phyloP scores from a whole-genome alignment of 2,888 invertebrate species.

The Anorthoa munda region DNA sequence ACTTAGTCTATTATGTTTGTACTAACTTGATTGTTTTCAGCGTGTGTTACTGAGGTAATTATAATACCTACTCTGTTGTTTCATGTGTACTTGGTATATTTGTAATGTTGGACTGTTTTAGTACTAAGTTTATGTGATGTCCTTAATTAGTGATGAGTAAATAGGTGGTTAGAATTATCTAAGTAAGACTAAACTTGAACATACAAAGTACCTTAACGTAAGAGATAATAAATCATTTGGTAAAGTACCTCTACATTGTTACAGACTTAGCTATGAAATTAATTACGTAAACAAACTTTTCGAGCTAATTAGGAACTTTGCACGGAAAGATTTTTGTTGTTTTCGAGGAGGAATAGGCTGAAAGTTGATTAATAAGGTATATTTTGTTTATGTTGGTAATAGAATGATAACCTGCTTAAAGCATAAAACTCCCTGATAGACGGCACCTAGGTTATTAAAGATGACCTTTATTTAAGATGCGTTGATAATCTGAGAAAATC shows the following conservation, averaged over 20 bases:
- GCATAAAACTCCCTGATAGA: too few species aligned
- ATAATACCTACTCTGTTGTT: conserved; percentile 20
- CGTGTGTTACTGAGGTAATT: conserved; percentile 18
- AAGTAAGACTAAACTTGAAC: conserved; percentile 2
- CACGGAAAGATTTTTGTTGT: conserved; percentile 45
- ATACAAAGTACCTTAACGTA: background rate
- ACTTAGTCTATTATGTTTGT: conserved; percentile 30
- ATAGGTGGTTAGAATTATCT: conserved; percentile 20
- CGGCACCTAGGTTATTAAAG: too few species aligned
- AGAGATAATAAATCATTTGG: conserved; percentile 43
- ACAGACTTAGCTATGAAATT: conserved; percentile 60
- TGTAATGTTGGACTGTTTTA: conserved; percentile 17
- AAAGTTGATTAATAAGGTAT: conserved; percentile 14
- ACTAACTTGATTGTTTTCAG: conserved; percentile 34
- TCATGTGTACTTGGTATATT: conserved; percentile 22
- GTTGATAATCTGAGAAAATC: too few species aligned
- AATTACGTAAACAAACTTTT: conserved; percentile 58
- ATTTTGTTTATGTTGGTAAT: background rate
- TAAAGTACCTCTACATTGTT: conserved; percentile 49
- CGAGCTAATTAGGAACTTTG: conserved; percentile 56
- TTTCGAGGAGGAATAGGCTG: conserved; percentile 21
- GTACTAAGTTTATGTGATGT: conserved; percentile 19
- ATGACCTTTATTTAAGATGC: background rate
- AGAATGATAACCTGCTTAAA: background rate
- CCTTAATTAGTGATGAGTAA: conserved; percentile 33